Evolutionary conservation across 2,888 invertebrate species (phyloP), one percentile per base, ranked within the genome.

Genomic region (Anaspis maculata): DNA sequence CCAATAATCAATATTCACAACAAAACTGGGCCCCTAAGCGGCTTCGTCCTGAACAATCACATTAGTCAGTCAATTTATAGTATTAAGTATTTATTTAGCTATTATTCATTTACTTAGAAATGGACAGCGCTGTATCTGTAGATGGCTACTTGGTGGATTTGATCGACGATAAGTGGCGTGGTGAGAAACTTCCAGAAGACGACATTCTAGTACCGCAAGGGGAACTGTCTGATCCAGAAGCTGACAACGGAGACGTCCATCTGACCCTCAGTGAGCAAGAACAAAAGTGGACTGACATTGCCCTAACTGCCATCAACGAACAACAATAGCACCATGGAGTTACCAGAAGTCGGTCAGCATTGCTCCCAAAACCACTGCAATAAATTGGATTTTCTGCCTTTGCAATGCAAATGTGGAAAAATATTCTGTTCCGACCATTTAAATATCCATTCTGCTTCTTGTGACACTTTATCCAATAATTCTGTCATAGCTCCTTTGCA

Each of bases 161-260:
- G 34, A 80, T 89, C 46, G 91, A 92, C 61, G 83, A 87, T 54
- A 78, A 79, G 52, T 95, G 95, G 94, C 74, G 85, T 33, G 77
- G 83, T 38, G 92, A 92, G 56, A 73, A 76, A 51, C 67, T 89
- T 26, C 87, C 88, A 3, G 75, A 79, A 51, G 91, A 92, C 63
- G 90, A 91, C 56, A 87, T 87, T 48, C 59, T 68, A 32, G 91
- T 95, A 3, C 94, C 94, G 2, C 62, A 81, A 29, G 78, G 83
- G 56, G 92, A 94, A 67, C 69, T 95, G 29, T 89, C 94, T 1
- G 94, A 95, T 69, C 88, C 88, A 1, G 90, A 90, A 62, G 87
- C 90, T 2, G 94, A 95, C 63, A 86, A 85, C 49, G 90, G 87
- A 13, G 92, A 92, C 67, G 83, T 88, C 3, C 86, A 86, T 56